Conservation (phyloP, 2,113 vertebrate species). For the Apteryx owenii region DNA sequence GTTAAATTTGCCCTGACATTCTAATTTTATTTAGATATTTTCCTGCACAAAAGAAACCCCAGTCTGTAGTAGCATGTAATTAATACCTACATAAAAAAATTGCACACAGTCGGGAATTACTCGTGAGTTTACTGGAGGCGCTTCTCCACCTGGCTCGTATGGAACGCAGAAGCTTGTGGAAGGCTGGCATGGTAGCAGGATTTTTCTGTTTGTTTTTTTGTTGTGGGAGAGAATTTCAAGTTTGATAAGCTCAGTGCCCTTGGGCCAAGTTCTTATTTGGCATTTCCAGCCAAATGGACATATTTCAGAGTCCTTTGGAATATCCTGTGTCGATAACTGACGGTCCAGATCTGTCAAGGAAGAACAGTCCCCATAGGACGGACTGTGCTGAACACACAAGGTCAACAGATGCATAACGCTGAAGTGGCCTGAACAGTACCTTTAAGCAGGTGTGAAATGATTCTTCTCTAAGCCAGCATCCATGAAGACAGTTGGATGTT, state of each 20-base stretch:
- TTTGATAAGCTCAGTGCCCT: not conserved
- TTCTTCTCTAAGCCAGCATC: not conserved
- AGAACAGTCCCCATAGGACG: not conserved
- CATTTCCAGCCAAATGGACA: not conserved
- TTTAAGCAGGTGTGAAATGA: not conserved
- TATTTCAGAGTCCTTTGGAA: not conserved
- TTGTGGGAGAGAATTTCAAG: not conserved
- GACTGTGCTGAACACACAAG: not conserved
- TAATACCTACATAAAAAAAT: not conserved
- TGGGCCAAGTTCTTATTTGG: not conserved
- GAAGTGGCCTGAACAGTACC: not conserved
- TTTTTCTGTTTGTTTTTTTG: not conserved
- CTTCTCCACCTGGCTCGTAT: not conserved
- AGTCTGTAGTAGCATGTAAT: not conserved
- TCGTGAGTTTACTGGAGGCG: not conserved
- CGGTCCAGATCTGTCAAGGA: not conserved
- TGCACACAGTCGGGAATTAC: not conserved
- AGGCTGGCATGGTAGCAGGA: not conserved
- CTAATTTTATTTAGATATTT: not conserved
- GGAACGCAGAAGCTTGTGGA: not conserved
- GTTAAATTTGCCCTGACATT: not conserved
- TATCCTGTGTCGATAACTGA: not conserved
- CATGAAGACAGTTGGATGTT: not conserved
- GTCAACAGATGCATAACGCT: not conserved
- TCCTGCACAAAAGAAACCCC: not conserved